Conservation (phyloP, 2,797 vertebrate genomes). For the Micrastur ruficollis region DNA sequence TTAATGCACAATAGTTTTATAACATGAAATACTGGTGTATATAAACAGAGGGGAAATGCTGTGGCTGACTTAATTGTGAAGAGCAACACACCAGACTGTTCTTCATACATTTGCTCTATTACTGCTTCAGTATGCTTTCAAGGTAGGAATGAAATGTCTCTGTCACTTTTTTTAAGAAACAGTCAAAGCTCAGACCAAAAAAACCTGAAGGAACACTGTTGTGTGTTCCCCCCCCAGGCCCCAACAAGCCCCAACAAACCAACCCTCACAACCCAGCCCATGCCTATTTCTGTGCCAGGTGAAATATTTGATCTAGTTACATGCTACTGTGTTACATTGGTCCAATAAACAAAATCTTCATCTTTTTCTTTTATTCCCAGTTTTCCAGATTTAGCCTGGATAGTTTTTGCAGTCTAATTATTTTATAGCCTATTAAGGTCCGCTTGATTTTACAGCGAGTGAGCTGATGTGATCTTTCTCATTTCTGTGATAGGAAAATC, state of each 20-base stretch:
- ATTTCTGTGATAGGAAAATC: background rate
- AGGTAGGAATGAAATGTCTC: background rate
- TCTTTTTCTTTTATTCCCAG: background rate
- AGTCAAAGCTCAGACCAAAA: background rate
- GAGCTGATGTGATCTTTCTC: background rate
- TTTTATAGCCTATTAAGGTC: background rate
- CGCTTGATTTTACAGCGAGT: background rate
- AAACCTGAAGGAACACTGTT: background rate
- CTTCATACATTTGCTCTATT: accelerated
- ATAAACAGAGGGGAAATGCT: background rate
- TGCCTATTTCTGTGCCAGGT: background rate
- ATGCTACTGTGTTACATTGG: background rate
- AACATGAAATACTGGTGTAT: background rate
- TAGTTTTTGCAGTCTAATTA: background rate
- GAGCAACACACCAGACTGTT: background rate
- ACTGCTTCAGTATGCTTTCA: background rate
- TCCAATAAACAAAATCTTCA: background rate
- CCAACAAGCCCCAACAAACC: background rate
- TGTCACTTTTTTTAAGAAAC: background rate
- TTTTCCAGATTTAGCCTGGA: background rate
- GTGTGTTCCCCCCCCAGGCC: background rate
- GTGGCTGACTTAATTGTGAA: background rate
- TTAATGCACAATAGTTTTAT: background rate
- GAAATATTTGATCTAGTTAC: background rate
- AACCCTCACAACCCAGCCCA: background rate